Conservation (phyloP, 1,140 invertebrate genomes). For the Ectropis grisescens region DNA sequence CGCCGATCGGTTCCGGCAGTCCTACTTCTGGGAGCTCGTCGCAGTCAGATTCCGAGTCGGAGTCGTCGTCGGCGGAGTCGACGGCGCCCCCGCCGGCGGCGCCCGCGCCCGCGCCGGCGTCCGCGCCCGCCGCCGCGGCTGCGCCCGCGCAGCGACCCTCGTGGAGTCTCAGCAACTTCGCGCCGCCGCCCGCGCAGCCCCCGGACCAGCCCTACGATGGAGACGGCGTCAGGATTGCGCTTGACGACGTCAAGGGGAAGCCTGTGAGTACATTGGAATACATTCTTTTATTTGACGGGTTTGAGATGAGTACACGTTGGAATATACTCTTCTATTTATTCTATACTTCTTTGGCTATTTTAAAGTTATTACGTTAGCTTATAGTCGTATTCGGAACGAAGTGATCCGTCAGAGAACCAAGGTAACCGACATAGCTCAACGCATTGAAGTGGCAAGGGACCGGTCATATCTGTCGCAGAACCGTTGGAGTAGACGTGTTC, state of each 20-base stretch:
- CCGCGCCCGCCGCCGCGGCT: constrained; percentile 25
- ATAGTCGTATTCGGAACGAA: no score
- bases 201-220: constrained; percentile 56
- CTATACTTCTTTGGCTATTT: no score
- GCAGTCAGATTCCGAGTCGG: constrained; percentile 49
- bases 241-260: constrained; percentile 61
- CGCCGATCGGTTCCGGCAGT: constrained; percentile 45
- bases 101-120: constrained; percentile 20
- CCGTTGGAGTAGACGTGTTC: no score
- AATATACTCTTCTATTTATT: no score
- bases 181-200: constrained; percentile 37
- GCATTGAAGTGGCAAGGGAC: no score
- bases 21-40: constrained; percentile 57
- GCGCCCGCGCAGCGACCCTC: constrained; percentile 36
- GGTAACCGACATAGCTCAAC: no score
- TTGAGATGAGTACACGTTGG: no score
- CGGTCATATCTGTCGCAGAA: no score
- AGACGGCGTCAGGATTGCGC: constrained; percentile 57
- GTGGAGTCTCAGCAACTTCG: constrained; percentile 60
- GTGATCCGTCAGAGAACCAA: no score
- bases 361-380: no score
- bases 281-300: not conserved
- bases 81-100: constrained; percentile 34
- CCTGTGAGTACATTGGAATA: constrained; percentile 41
- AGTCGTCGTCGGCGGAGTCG: constrained; percentile 58